Base-by-base conservation (phyloP, 2,113 vertebrate species). In the Catharus bicknelli region DNA sequence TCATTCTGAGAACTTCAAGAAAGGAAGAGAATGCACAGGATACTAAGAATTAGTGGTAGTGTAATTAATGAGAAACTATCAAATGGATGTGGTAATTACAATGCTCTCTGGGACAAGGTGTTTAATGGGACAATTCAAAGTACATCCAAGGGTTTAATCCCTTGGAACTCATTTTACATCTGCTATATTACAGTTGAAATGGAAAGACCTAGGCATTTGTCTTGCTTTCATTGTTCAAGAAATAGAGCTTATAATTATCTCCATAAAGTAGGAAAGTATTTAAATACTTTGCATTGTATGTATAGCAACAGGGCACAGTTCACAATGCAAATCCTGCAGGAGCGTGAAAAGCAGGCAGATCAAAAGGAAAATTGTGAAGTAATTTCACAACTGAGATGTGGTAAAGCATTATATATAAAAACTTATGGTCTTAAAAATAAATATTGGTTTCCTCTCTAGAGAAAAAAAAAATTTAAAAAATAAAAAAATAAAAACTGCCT, bases 211-310 rank as follows among this genome's bases (percentile, higher is more conserved):
- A 58, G 47, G 36, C 72, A 69, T 40, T 92, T 68, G 74, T 90
- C 86, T 86, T 95, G 80, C 84, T 93, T 96, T 94, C 83, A 85
- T 82, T 96, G 81, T 87, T 94, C 91, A 94, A 87, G 83, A 96
- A 96, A 96, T 72, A 91, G 75, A 91, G 75, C 90, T 94, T 92
- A 95, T 96, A 92, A 96, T 96, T 95, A 96, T 86, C 90, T 84
- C 43, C 54, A 86, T 82, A 90, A 93, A 88, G 83, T 66, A 75
- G 43, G 16, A 78, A 96, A 93, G 58, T 82, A 86, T 93, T 95
- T 92, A 93, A 94, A 91, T 72, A 85, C 51, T 92, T 95, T 90
- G 32, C 67, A 88, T 90, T 86, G 51, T 87, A 64, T 54, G 9
- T 89, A 48, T 32, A 90, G 90, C 86, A 96, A 90, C 74, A 93